phyloP scores from a whole-genome alignment of 2,113 vertebrate species.

The Ptilonorhynchus violaceus region DNA sequence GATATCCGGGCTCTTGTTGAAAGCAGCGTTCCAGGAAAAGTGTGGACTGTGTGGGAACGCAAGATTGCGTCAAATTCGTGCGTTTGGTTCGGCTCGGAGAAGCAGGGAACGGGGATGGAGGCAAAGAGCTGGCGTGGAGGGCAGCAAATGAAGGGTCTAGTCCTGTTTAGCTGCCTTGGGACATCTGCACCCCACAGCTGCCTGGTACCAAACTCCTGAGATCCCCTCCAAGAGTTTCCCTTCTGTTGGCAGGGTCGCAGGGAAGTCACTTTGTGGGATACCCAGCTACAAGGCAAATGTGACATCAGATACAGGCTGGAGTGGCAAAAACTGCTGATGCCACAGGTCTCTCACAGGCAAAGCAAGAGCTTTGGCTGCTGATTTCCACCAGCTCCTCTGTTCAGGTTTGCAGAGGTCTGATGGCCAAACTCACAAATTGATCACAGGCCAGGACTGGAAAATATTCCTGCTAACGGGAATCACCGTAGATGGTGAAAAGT shows the following conservation, averaged over 20 bases:
- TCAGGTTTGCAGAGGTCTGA: not conserved
- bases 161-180: accelerated
- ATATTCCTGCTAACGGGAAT: conserved; percentile 43
- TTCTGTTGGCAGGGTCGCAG: accelerated
- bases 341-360: not conserved
- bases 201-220: not conserved
- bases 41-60: not conserved
- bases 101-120: not conserved
- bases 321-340: accelerated
- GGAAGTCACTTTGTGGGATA: not conserved
- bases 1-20: not conserved
- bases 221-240: no score
- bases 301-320: not conserved
- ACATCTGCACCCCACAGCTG: accelerated
- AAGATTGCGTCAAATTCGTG: accelerated
- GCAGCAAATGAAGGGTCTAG: accelerated
- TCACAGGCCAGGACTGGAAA: conserved; percentile 26
- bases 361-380: not conserved
- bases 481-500: conserved; percentile 50
- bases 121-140: not conserved
- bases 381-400: not conserved
- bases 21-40: not conserved
- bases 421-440: not conserved
- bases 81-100: not conserved
- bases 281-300: not conserved